Percentiles rank a stretch among this genome's conserved stretches.
phyloP scores from a whole-genome alignment of 1,140 invertebrate genomes.

The Drosophila malerkotliana region DNA sequence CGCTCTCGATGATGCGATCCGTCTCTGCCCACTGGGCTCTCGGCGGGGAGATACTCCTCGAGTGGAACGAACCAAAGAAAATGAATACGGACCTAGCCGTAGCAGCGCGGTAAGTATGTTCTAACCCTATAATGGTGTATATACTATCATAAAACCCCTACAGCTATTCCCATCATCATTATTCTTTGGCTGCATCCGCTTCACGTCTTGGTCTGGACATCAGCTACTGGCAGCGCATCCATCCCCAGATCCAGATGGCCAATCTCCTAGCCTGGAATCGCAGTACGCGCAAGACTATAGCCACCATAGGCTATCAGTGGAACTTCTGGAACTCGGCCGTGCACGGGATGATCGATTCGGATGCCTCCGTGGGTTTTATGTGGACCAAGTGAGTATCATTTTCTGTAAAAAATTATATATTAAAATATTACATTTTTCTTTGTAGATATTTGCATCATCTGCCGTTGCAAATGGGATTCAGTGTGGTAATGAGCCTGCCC shows the following conservation, averaged over 20 bases:
- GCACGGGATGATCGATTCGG: slow-evolving; percentile 75
- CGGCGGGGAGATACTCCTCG: slow-evolving; percentile 68
- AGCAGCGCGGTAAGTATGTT: slow-evolving; percentile 55
- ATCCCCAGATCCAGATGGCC: slow-evolving; percentile 78
- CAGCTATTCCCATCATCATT: slow-evolving; percentile 65
- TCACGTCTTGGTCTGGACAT: slow-evolving; percentile 73
- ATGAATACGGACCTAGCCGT: slow-evolving; percentile 59
- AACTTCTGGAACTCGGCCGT: slow-evolving; percentile 73
- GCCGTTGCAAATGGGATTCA: slow-evolving; percentile 70
- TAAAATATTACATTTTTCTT: not conserved
- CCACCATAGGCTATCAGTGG: slow-evolving; percentile 77
- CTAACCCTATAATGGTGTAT: not conserved
- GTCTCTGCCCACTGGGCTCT: slow-evolving; percentile 64
- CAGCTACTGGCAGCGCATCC: slow-evolving; percentile 80
- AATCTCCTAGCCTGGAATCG: slow-evolving; percentile 75
- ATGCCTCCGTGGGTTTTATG: slow-evolving; percentile 77
- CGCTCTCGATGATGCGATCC: slow-evolving; percentile 71
- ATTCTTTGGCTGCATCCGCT: slow-evolving; percentile 63
- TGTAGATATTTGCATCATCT: slow-evolving; percentile 58
- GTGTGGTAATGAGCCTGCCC: slow-evolving; percentile 70
- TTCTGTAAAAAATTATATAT: not conserved
- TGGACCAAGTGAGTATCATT: slow-evolving; percentile 62
- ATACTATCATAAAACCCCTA: not conserved
- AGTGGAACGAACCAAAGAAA: slow-evolving; percentile 69
- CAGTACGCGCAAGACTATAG: slow-evolving; percentile 69